Base-by-base conservation (phyloP, 1,140 invertebrate species). In the Drosophila pachea region DNA sequence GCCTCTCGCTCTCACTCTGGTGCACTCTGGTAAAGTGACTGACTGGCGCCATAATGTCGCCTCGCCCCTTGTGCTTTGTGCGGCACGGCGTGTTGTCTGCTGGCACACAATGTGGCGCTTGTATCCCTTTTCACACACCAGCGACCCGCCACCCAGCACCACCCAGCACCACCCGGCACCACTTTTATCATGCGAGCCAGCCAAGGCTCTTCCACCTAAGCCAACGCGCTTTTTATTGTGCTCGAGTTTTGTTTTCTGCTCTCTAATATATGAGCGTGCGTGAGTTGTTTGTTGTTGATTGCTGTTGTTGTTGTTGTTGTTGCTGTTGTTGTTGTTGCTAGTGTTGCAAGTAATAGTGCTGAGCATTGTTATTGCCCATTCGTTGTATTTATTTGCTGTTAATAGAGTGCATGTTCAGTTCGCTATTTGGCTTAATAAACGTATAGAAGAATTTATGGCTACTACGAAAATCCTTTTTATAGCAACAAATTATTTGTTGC, bases 21-120 rank as follows among this genome's bases (percentile, higher is more conserved):
- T 31, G 8, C 50, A 38, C 33, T 38, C 54, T 1, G 71, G 43
- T 64, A 73, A 81, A 74, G 67, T 82, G 78, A 83, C 74, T 77
- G 75, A 76, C 73, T 84, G 81, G 81, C 81, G 81, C 81, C 82
- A 86, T 86, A 86, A 74, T 86, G 81, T 81, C 81, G 82, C 77
- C 53, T 58, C 50, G 48, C 60, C 38, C 69, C 59, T 60, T 73
- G 45, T 60, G 36, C 29, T 54, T 45, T 42, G 59, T 61, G 36
- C 29, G 61, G 31, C 53, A 32, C 16, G 11, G 66, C 38, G 52
- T 56, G 55, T 64, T 73, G 69, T 59, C 52, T 68, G 22, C 45
- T 59, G 52, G 33, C 53, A 40, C 48, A 58, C 63, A 61, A 68
- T 68, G 59, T 72, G 64, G 50, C 52, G 65, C 49, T 58, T 68